Base-by-base conservation (phyloP, 2,888 invertebrate species). In the Phymatocera aterrima region DNA sequence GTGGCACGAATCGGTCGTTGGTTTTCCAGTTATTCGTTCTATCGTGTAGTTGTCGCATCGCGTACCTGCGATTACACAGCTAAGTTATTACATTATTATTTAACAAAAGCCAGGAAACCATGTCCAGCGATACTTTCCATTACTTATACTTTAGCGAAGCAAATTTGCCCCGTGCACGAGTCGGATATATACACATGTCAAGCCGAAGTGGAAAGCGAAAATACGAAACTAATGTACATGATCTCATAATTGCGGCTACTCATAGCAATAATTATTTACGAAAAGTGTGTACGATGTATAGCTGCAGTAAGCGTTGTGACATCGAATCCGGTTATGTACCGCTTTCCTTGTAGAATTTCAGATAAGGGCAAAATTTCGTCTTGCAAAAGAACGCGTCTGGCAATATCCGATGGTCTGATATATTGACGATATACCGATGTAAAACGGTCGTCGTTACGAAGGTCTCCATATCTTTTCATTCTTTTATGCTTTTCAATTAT, bases 21-120 rank as follows among this genome's bases (percentile, higher is more conserved):
- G 87, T 43, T 91, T 83, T 0, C 92, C 92, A 1, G 91, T 92
- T 48, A 92, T 91, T 1, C 92, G 83, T 81, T 90, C 90, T 78
- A 91, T 91, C 0, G 92, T 92, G 79, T 92, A 92, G 83, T 91
- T 91, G 83, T 92, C 92, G 81, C 92, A 92, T 3, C 92, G 86
- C 0, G 91, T 91, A 12, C 91, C 80, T 81, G 61, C 24, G 65
- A 57, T 28, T 28, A 57, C 12, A 24, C 28, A 15, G 8, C 18
- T 2, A 21, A 21, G 21, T 24, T 10, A 54, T 18, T 24, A 24
- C 21, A 21, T 40, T n/a, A n/a, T n/a, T n/a, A n/a, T n/a, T n/a
- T n/a, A n/a, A n/a, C n/a, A n/a, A n/a, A n/a, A n/a, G 40, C 40
- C 8, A 40, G 40, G n/a, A n/a, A n/a, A n/a, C n/a, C n/a, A n/a